Base-by-base conservation (phyloP, 2,797 vertebrate species). In the Sorex maritimensis region DNA sequence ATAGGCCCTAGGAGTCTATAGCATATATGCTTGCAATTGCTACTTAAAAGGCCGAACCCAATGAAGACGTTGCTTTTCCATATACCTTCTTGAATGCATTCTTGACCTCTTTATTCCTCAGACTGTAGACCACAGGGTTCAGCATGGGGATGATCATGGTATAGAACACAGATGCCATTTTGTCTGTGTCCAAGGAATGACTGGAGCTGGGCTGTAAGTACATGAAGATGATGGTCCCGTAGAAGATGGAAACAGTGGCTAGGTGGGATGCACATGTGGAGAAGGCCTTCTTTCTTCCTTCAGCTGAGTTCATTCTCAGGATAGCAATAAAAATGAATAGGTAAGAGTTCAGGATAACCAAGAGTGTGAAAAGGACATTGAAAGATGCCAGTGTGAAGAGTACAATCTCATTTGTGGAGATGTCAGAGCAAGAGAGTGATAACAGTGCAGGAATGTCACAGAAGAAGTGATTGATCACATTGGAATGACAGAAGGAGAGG, bases 401-500 rank as follows among this genome's bases (percentile, higher is more conserved):
- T 19, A 94, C 41, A 28, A 88, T 88, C 77, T 97, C 94, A 67
- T 93, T 96, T 52, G 15, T 74, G 9, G 85, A 52, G 2, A 49
- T 94, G 28, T 92, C 88, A 81, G 96, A 96, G 5, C 95, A 96
- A 92, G 96, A 96, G 49, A 96, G 82, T 68, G 72, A 49, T 77
- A 97, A 30, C 0, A 95, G 44, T 41, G 95, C 71, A 23, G 90
- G 94, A 46, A 94, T 94, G 28, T 97, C 95, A 92, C 96, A 97
- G 92, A 96, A 95, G 93, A 97, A 96, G 84, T 96, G 95, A 23
- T 94, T 84, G 5, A 97, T 38, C 17, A 92, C 11, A 8, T 96
- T 96, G 55, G 95, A 97, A 67, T 10, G 88, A 75, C 97, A 97
- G 65, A 93, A 97, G 19, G 78, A 89, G n/a, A 97, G 93, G 8